phyloP scores from a whole-genome alignment of 1,140 invertebrate genomes.

The Drosophila carrolli region DNA sequence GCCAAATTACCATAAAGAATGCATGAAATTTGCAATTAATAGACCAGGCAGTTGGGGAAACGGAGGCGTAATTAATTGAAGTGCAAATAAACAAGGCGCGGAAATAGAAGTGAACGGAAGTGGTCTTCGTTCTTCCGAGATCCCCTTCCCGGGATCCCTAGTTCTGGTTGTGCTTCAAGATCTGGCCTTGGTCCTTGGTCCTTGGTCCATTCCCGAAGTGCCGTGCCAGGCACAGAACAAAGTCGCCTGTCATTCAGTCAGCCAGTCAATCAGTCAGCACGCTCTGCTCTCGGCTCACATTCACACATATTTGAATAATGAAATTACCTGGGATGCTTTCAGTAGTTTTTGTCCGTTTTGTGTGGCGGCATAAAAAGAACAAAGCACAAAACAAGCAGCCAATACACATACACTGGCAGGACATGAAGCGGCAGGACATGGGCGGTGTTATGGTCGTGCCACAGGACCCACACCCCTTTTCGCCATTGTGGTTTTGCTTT shows the following conservation, averaged over 20 bases:
- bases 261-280: conserved; percentile 44
- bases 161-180: background rate
- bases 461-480: conserved; percentile 14
- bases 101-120: conserved; percentile 22
- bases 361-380: conserved; percentile 45
- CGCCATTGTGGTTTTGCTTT: conserved; percentile 48
- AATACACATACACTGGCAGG: conserved; percentile 25
- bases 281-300: conserved; percentile 10
- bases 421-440: conserved; percentile 54
- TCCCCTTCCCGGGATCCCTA: too few relatives aligned
- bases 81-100: conserved; percentile 52
- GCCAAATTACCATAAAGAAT: conserved; percentile 72
- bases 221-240: conserved; percentile 24
- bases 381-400: conserved; percentile 58
- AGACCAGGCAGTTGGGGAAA: conserved; percentile 23
- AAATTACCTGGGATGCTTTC: conserved; percentile 68
- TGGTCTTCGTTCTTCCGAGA: background rate
- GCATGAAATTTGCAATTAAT: conserved; percentile 61
- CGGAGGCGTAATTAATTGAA: conserved; percentile 51
- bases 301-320: conserved; percentile 71
- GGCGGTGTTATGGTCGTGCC: conserved; percentile 30
- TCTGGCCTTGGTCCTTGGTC: background rate
- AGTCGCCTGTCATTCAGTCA: conserved; percentile 26
- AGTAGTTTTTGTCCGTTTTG: conserved; percentile 36
- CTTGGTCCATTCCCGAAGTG: conserved; percentile 10